phyloP scores from a whole-genome alignment of 2,113 vertebrate genomes.

The Orthochromis malagaraziensis region DNA sequence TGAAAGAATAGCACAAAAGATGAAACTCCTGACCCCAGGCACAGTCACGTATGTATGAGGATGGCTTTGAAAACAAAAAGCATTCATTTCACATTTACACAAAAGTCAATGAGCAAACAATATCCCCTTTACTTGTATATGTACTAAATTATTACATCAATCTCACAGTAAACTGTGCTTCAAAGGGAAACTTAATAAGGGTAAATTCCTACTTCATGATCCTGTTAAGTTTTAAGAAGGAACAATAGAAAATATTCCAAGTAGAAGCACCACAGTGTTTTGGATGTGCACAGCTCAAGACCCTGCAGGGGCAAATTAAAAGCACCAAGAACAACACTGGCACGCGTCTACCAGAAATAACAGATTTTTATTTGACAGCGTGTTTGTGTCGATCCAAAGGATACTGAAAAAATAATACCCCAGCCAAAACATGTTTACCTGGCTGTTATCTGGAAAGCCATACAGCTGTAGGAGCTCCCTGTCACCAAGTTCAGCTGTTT shows the following conservation, averaged over 20 bases:
- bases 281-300: neutral
- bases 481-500: neutral
- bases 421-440: neutral
- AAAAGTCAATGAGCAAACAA: neutral
- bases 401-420: neutral
- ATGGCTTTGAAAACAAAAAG: neutral
- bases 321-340: neutral
- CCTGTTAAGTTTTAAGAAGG: neutral
- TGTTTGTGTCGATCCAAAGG: neutral
- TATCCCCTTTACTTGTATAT: neutral
- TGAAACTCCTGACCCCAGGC: neutral
- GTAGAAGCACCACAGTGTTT: neutral
- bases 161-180: neutral
- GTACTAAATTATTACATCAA: neutral
- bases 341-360: neutral
- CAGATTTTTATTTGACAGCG: neutral
- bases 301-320: neutral
- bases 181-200: neutral
- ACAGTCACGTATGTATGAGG: neutral
- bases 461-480: neutral
- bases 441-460: neutral
- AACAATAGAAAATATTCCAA: neutral
- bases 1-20: neutral
- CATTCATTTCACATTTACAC: neutral
- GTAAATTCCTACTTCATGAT: neutral